Conservation (phyloP, 2,888 invertebrate genomes). For the Euproctis similis region DNA sequence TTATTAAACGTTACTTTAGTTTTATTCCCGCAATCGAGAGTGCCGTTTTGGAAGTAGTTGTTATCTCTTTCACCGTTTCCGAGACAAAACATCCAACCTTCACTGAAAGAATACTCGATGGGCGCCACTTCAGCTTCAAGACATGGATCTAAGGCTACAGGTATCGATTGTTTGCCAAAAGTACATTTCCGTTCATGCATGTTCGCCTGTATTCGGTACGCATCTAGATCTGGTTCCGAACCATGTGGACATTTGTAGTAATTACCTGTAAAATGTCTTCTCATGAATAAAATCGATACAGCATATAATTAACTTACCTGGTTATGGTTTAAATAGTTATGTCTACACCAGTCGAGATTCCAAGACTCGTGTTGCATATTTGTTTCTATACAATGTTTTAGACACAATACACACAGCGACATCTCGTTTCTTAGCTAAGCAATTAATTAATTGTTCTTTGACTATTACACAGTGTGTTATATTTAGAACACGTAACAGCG, state of each 20-base stretch:
- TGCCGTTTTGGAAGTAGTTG: slow-evolving; percentile 64
- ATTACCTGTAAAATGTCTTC: slow-evolving; percentile 36
- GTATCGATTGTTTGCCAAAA: slow-evolving; percentile 40
- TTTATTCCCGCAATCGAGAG: slow-evolving; percentile 65
- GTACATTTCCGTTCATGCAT: slow-evolving; percentile 67
- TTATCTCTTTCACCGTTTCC: slow-evolving; percentile 65
- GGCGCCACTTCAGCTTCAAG: slow-evolving; percentile 68
- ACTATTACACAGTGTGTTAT: too few relatives aligned
- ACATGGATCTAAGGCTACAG: slow-evolving; percentile 55
- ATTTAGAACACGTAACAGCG: too few relatives aligned
- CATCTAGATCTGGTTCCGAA: slow-evolving; percentile 60
- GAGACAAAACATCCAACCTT: slow-evolving; percentile 70
- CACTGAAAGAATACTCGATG: slow-evolving; percentile 63
- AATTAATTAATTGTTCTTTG: too few relatives aligned
- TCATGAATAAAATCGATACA: too few relatives aligned
- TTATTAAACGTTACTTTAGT: slow-evolving; percentile 48
- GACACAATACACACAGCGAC: too few relatives aligned
- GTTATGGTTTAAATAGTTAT: too few relatives aligned
- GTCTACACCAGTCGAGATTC: too few relatives aligned
- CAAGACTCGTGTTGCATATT: too few relatives aligned
- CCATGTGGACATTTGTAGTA: slow-evolving; percentile 58
- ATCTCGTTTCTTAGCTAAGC: too few relatives aligned
- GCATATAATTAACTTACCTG: too few relatives aligned
- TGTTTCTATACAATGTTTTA: too few relatives aligned
- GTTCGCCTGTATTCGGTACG: slow-evolving; percentile 57